Evolutionary conservation across 2,113 vertebrate species (phyloP).

Genomic region (Ceyx cyanopectus): DNA sequence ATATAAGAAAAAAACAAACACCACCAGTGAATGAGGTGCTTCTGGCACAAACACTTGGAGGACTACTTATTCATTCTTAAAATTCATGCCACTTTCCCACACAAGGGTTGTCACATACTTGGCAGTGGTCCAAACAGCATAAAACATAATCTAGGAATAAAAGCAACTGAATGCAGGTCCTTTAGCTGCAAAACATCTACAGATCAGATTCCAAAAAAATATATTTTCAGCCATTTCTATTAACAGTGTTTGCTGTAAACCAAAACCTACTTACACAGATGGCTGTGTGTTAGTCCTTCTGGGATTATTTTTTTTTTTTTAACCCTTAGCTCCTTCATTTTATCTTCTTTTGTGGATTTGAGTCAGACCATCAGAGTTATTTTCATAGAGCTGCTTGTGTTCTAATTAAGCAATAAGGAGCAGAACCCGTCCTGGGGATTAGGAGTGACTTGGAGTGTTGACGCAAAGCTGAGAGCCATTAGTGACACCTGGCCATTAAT

Average conservation of each 20-base stretch:
- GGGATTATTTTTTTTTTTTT: background rate
- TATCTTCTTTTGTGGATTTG: constrained; percentile 41
- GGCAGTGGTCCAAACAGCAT: constrained; percentile 38
- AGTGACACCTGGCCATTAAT: constrained; percentile 67
- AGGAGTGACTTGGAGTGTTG: constrained; percentile 65
- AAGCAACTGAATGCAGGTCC: constrained; percentile 31
- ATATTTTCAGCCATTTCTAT: constrained; percentile 6
- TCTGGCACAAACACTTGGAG: constrained; percentile 50
- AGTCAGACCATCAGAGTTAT: constrained; percentile 53
- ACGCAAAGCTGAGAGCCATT: constrained; percentile 70
- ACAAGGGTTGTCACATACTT: constrained; percentile 48
- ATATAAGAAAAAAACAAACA: constrained; percentile 34
- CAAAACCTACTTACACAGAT: constrained; percentile 47
- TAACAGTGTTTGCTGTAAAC: constrained; percentile 37
- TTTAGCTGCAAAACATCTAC: constrained; percentile 29
- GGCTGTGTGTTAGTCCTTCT: constrained; percentile 2
- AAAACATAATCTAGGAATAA: constrained; percentile 51
- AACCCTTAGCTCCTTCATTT: constrained; percentile 43
- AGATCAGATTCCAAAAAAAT: background rate
- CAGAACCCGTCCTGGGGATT: constrained; percentile 62
- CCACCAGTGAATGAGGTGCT: constrained; percentile 53
- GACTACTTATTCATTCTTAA: constrained; percentile 64
- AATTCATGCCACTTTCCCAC: constrained; percentile 69
- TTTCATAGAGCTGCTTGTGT: constrained; percentile 68
- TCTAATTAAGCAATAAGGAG: constrained; percentile 66